Percentiles rank a stretch among this genome's conserved stretches.
Conservation (phyloP, 2,113 vertebrate species). For the Rhinolophus sinicus region DNA sequence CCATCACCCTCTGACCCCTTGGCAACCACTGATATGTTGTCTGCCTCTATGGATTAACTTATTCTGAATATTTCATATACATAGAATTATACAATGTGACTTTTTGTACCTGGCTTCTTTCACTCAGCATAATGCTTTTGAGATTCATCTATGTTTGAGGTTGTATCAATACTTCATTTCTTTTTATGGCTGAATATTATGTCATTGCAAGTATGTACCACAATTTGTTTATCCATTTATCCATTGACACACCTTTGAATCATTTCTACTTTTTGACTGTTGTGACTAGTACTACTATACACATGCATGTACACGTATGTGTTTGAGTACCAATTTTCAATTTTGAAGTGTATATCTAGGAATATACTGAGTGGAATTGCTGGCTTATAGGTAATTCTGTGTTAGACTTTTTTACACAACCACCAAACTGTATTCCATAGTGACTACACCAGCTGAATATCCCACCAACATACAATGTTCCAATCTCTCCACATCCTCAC, state of each 20-base stretch:
- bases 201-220: neutral
- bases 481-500: neutral
- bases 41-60: neutral
- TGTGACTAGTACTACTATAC: neutral
- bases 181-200: neutral
- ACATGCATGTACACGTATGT: neutral
- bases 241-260: neutral
- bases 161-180: neutral
- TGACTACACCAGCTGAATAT: neutral
- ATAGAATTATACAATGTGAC: neutral
- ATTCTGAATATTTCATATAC: neutral
- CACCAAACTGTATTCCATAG: neutral
- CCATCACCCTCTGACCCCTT: fast-evolving
- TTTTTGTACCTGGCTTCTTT: neutral
- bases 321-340: neutral
- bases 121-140: neutral
- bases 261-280: neutral
- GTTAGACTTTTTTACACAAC: neutral
- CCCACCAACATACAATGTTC: neutral
- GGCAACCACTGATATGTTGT: neutral
- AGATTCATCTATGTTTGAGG: neutral
- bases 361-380: neutral
- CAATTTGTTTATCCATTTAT: neutral
- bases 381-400: neutral
- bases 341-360: neutral